Percentiles rank a stretch among this genome's conserved stretches.
phyloP scores from a whole-genome alignment of 2,888 invertebrate genomes.

The Nysson spinosus region DNA sequence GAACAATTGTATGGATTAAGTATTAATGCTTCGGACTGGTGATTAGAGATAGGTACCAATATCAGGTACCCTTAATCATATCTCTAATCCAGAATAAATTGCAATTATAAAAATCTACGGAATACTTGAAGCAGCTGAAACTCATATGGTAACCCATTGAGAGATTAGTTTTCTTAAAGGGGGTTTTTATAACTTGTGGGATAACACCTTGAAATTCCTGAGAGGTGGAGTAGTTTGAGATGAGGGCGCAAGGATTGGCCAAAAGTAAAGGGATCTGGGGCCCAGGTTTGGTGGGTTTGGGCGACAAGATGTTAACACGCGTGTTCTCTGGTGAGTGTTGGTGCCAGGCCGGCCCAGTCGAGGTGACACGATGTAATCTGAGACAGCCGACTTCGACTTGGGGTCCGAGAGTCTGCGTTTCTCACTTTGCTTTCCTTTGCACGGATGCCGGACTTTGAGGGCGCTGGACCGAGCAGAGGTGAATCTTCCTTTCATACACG shows the following conservation, averaged over 20 bases:
- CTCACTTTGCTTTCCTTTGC: conserved; percentile 39
- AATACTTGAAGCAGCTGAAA: too few relatives aligned
- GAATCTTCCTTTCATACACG: conserved; percentile 58
- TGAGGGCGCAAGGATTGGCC: conserved; percentile 36
- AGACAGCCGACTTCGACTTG: conserved; percentile 67
- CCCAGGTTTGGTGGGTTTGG: conserved; percentile 56
- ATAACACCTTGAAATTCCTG: conserved; percentile 26
- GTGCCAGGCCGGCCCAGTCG: conserved; percentile 58
- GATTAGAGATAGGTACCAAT: too few relatives aligned
- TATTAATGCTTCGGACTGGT: too few relatives aligned
- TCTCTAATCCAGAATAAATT: too few relatives aligned
- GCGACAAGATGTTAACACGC: conserved; percentile 75
- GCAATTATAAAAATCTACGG: too few relatives aligned
- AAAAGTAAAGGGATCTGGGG: conserved; percentile 19
- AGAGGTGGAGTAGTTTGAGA: conserved; percentile 24
- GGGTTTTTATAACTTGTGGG: conserved; percentile 35
- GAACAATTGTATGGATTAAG: too few relatives aligned
- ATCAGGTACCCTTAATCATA: too few relatives aligned
- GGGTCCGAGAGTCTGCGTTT: too few relatives aligned
- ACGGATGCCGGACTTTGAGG: conserved; percentile 33
- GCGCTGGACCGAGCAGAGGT: conserved; percentile 48
- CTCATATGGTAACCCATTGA: not conserved
- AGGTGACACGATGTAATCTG: conserved; percentile 75
- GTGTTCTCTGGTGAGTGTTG: conserved; percentile 61
- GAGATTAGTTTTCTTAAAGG: conserved; percentile 18